phyloP scores from a whole-genome alignment of 1,140 invertebrate genomes.

The Drosophila oshimai region DNA sequence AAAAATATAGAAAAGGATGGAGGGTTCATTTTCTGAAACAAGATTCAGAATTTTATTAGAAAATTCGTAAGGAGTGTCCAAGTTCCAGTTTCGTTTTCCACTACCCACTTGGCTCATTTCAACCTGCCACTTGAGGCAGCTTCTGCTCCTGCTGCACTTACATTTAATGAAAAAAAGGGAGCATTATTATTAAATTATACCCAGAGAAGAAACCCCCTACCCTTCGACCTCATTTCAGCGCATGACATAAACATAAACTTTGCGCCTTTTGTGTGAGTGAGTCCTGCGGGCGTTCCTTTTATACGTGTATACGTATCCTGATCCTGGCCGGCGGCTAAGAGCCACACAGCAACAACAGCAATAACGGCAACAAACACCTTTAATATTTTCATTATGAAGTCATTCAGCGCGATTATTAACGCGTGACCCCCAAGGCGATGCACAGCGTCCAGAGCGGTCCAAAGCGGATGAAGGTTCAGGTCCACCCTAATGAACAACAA shows the following conservation, averaged over 20 bases:
- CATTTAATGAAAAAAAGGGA: conserved; percentile 66
- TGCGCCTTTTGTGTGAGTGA: conserved; percentile 66
- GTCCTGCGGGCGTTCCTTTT: conserved; percentile 42
- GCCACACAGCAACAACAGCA: conserved; percentile 34
- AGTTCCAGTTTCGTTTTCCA: neutral
- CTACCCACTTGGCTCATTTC: neutral
- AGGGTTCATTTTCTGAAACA: no score
- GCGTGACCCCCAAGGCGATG: conserved; percentile 74
- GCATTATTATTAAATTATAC: conserved; percentile 75
- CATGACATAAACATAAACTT: conserved; percentile 80
- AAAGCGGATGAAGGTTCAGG: conserved; percentile 15
- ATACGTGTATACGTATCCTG: conserved; percentile 37
- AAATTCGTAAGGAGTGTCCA: neutral
- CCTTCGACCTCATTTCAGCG: conserved; percentile 15
- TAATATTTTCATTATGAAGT: conserved; percentile 82
- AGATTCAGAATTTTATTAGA: no score
- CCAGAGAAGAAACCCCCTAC: neutral
- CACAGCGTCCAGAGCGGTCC: conserved; percentile 44
- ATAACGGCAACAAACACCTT: conserved; percentile 70
- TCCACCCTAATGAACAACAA: conserved; percentile 66
- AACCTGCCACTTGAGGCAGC: conserved; percentile 20
- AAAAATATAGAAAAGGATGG: no score
- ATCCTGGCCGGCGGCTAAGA: conserved; percentile 53
- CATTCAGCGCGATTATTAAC: conserved; percentile 78
- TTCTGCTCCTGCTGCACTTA: conserved; percentile 48